Conservation (phyloP, 2,888 invertebrate species). For the Lissocephala sabroskyi region DNA sequence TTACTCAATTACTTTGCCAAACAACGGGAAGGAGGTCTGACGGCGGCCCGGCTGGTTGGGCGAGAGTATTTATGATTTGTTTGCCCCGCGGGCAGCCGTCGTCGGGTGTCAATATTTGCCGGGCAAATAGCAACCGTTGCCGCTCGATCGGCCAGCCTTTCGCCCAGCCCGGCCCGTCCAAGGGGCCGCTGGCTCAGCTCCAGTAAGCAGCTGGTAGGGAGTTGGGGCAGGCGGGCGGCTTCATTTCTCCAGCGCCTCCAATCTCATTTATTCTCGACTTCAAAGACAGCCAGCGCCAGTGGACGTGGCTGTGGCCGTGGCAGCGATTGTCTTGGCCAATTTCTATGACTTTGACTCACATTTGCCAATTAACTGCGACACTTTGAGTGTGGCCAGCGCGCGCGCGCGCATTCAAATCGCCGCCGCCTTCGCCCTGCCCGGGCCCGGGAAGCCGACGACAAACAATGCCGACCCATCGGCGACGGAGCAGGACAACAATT, state of each 20-base stretch:
- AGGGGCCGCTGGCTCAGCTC: too few species aligned
- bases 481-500: conserved; percentile 44
- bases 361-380: conserved; percentile 64
- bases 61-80: conserved; percentile 63
- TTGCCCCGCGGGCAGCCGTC: conserved; percentile 35
- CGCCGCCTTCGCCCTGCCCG: too few species aligned
- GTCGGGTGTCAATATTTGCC: conserved; percentile 48
- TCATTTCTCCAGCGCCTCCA: neutral
- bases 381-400: conserved; percentile 58
- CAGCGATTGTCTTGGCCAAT: conserved; percentile 62
- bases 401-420: conserved; percentile 57
- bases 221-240: neutral
- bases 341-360: conserved; percentile 65
- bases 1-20: conserved; percentile 66
- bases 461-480: conserved; percentile 12
- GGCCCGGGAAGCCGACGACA: too few species aligned
- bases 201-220: neutral
- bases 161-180: neutral
- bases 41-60: conserved; percentile 13
- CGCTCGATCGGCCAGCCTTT: conserved; percentile 28
- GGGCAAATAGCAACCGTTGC: conserved; percentile 39
- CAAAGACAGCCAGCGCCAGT: conserved; percentile 36
- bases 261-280: conserved; percentile 58
- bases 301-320: conserved; percentile 36
- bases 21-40: conserved; percentile 27